phyloP scores from a whole-genome alignment of 2,888 invertebrate species.

The Dioctria linearis region DNA sequence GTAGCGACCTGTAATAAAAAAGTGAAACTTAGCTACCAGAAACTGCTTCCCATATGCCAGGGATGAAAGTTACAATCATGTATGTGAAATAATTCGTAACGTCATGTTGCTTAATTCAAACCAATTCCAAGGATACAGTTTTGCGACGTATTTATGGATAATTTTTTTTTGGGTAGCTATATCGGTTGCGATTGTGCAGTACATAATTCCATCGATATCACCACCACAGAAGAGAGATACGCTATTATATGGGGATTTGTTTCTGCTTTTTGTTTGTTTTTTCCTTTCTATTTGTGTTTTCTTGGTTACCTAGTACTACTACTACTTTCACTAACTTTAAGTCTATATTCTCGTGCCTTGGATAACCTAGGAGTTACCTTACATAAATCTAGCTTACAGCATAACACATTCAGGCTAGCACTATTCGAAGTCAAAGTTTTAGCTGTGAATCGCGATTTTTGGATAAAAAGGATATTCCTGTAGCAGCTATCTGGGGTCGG shows the following conservation, averaged over 20 bases:
- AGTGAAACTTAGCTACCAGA: constrained; percentile 3
- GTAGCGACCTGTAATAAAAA: neutral
- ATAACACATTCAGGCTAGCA: constrained; percentile 16
- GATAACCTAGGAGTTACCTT: constrained; percentile 7
- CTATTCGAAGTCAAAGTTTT: neutral
- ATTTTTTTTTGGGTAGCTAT: constrained; percentile 61
- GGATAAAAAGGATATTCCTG: neutral
- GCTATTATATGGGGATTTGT: too few relatives aligned
- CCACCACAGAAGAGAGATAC: too few relatives aligned
- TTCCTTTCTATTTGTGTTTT: neutral
- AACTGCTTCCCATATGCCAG: neutral
- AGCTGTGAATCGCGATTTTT: constrained; percentile 19
- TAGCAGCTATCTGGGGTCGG: neutral
- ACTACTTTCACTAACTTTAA: neutral
- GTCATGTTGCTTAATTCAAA: constrained; percentile 51
- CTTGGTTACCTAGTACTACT: neutral
- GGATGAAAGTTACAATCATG: constrained; percentile 18
- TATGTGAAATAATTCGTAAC: constrained; percentile 43
- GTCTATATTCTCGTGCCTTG: constrained; percentile 14
- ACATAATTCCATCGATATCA: constrained; percentile 69
- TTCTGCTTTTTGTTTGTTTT: too few relatives aligned
- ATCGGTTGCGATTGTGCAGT: constrained; percentile 66
- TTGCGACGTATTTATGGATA: constrained; percentile 38
- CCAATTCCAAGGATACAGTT: constrained; percentile 46
- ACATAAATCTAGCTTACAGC: constrained; percentile 13